Base-by-base conservation (phyloP, 2,888 invertebrate genomes). In the Pandemis corylana region DNA sequence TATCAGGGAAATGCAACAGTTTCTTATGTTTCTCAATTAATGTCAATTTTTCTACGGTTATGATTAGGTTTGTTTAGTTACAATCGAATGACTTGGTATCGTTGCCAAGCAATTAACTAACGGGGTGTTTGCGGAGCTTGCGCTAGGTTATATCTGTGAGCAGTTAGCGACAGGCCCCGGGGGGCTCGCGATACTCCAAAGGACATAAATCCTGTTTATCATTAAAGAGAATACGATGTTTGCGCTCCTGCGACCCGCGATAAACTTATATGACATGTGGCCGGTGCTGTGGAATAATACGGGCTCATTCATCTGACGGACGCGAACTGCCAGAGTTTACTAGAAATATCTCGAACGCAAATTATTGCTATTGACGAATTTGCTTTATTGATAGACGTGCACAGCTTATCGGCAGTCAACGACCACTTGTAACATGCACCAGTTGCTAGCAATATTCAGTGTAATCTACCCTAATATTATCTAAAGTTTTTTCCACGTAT, bases 191-290 rank as follows among this genome's bases (percentile, higher is more conserved):
- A 78, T 80, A 84, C 51, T 53, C 79, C 82, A 82, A 85, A 82
- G 85, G 83, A 80, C 84, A 86, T 88, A 88, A 87, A 86, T 88
- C 80, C 79, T 69, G 77, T 74, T 85, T 90, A 91, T 91, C 90
- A 77, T 76, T 78, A 81, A 81, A 84, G 85, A 85, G 83, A 78
- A 78, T 76, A 76, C 66, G 53, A 36, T 92, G 92, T 91, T 92
- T 92, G 89, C 85, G 89, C 84, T 80, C 80, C 82, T 79, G 77
- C 89, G 92, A 91, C 92, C 93, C 83, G 74, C 81, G 94, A 94
- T 93, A 94, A 93, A 89, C 88, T 90, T 90, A 91, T 91, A 89
- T 90, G 91, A 90, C 93, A 92, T 92, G 90, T 78, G 77, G 77
- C 44, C 62, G 77, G 72, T 78, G 77, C 76, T 72, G 82, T 92